Conservation (phyloP, 1,140 invertebrate species). For the Orchesella cincta region DNA sequence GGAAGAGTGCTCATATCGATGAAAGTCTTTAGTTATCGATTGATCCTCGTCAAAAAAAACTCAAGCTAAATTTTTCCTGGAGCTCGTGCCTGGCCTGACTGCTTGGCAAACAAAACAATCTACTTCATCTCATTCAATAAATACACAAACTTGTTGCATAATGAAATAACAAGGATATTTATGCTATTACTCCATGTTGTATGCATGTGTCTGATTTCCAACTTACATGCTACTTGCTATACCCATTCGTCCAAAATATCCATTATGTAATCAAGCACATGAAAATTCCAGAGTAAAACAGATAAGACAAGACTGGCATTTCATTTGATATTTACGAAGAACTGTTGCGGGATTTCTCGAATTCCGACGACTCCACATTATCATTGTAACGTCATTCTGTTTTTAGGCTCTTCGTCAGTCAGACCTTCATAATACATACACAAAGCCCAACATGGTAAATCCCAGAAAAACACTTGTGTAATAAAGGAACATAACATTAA, state of each 20-base stretch:
- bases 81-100: not conserved
- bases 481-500: not conserved
- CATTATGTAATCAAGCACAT: not conserved
- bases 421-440: too few relatives aligned
- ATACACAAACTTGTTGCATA: not conserved
- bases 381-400: not conserved
- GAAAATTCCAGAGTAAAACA: not conserved
- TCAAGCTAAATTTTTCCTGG: not conserved
- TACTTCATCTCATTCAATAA: not conserved
- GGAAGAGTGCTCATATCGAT: not conserved
- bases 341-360: not conserved
- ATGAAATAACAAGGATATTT: not conserved
- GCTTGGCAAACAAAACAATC: not conserved
- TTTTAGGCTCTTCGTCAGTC: not conserved
- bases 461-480: not conserved
- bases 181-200: too few relatives aligned
- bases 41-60: not conserved
- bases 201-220: not conserved
- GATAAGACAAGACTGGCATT: not conserved
- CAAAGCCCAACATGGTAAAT: too few relatives aligned
- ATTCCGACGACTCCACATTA: not conserved
- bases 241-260: not conserved
- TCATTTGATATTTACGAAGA: not conserved
- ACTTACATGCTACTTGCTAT: not conserved
- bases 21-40: not conserved